Evolutionary conservation across 1,140 invertebrate genomes (phyloP).

Genomic region (Tenebrio molitor): DNA sequence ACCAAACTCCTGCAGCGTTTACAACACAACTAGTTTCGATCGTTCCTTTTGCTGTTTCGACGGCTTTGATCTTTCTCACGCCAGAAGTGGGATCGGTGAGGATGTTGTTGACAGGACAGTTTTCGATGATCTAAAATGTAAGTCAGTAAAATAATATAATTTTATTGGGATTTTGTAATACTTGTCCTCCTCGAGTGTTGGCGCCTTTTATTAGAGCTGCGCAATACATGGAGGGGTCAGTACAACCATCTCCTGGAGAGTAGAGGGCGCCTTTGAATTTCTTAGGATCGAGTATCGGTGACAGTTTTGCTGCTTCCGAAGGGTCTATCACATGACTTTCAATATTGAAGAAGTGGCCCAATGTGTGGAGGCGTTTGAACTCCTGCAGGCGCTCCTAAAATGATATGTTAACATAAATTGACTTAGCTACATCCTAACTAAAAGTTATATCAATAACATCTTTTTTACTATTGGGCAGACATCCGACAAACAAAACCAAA

Average conservation of each 20-base stretch:
- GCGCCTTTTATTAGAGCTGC: constrained; percentile 80
- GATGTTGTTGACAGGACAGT: constrained; percentile 79
- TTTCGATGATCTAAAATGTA: constrained; percentile 77
- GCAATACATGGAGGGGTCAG: constrained; percentile 87
- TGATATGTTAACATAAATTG: too few relatives aligned
- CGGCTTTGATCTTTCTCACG: constrained; percentile 77
- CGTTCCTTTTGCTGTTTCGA: constrained; percentile 78
- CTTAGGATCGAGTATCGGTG: constrained; percentile 82
- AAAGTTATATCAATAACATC: too few relatives aligned
- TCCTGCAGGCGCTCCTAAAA: constrained; percentile 82
- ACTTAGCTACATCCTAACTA: too few relatives aligned
- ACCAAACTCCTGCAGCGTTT: constrained; percentile 86
- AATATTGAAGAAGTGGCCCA: constrained; percentile 82
- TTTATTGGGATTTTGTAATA: constrained; percentile 62
- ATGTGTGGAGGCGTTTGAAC: constrained; percentile 84
- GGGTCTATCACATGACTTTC: constrained; percentile 81
- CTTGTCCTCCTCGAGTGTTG: constrained; percentile 78
- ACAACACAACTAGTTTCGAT: constrained; percentile 83
- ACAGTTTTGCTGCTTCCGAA: constrained; percentile 81
- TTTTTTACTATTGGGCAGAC: too few relatives aligned
- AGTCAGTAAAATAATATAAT: constrained; percentile 12
- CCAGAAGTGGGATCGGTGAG: constrained; percentile 69
- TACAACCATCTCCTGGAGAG: constrained; percentile 83
- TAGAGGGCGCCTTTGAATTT: constrained; percentile 83
- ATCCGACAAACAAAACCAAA: too few relatives aligned